Conservation (phyloP, 2,888 invertebrate genomes). For the Dorcus hopei region DNA sequence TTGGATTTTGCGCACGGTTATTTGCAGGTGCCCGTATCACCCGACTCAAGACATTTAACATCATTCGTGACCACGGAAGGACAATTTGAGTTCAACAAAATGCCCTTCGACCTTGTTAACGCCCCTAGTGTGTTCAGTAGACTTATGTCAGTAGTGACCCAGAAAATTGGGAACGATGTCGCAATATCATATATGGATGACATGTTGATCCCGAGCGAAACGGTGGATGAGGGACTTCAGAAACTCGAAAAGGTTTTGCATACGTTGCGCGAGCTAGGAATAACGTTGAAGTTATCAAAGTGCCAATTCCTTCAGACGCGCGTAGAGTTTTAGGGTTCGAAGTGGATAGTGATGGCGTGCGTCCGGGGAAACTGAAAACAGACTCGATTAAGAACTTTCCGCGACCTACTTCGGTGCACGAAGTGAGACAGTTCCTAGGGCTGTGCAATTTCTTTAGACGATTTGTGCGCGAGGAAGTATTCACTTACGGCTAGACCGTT, state of each 20-base stretch:
- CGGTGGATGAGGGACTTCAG: conserved; percentile 27
- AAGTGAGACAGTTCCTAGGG: conserved; percentile 4
- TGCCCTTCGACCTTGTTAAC: conserved; percentile 7
- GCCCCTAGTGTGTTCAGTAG: conserved; percentile 9
- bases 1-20: conserved; percentile 29
- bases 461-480: conserved; percentile 5
- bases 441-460: conserved; percentile 5
- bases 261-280: conserved; percentile 28
- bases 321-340: conserved; percentile 3
- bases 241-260: conserved; percentile 29
- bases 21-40: conserved; percentile 14
- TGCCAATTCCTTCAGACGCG: conserved; percentile 35
- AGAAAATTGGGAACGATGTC: conserved; percentile 24
- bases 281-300: conserved; percentile 38
- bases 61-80: conserved; percentile 30
- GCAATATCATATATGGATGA: conserved; percentile 20
- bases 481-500: conserved; percentile 23
- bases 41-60: conserved; percentile 29
- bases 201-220: conserved; percentile 21
- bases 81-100: conserved; percentile 9
- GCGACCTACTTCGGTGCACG: not conserved
- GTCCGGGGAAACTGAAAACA: not conserved
- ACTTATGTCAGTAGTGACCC: conserved; percentile 25
- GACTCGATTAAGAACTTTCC: conserved; percentile 1
- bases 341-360: not conserved